Base-by-base conservation (phyloP, 2,113 vertebrate genomes). In the Ginglymostoma cirratum region DNA sequence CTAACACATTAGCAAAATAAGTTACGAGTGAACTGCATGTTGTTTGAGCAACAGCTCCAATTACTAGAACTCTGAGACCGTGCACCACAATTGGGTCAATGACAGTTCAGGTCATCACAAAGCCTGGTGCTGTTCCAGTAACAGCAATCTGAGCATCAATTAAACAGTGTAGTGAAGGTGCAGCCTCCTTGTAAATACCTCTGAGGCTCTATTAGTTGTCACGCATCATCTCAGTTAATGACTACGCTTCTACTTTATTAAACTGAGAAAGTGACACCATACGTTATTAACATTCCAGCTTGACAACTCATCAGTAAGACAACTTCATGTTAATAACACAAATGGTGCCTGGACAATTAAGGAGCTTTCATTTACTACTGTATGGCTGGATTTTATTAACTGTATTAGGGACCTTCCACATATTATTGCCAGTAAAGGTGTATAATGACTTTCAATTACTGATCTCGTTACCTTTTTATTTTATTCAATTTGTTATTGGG, bases 221-320 rank as follows among this genome's bases (percentile, higher is more conserved):
- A 66, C 61, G 34, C 89, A 67, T 48, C 17, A 2, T 42, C 17
- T 66, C 89, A 66, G 89, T 66, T 38, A 65, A 52, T 65, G 55
- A 61, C 30, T n/a, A 65, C 30, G 1, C 65, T 92, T 65, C 87
- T 38, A 7, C n/a, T 93, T 93, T 93, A 24, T 93, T 17, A 34
- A 93, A 93, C 8, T 93, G 89, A 66, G 89, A 93, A 93, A 38
- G 89, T 93, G 89, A 93, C 34, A 93, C 89, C 55, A 12, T 93
- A 93, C 42, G 66, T 66, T 67, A 65, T n/a, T 55, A 93, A 5
- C 19, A 65, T 67, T 93, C 55, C 17, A 38, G 3, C n/a, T 38
- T 66, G 61, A 66, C 89, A 66, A 93, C 34, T 92, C 55, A n/a
- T n/a, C 65, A 93, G 30, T 93, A 66, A 93, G 66, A 38, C 23